Evolutionary conservation across 2,888 invertebrate genomes (phyloP).

Genomic region (Himalopsyche anomala): DNA sequence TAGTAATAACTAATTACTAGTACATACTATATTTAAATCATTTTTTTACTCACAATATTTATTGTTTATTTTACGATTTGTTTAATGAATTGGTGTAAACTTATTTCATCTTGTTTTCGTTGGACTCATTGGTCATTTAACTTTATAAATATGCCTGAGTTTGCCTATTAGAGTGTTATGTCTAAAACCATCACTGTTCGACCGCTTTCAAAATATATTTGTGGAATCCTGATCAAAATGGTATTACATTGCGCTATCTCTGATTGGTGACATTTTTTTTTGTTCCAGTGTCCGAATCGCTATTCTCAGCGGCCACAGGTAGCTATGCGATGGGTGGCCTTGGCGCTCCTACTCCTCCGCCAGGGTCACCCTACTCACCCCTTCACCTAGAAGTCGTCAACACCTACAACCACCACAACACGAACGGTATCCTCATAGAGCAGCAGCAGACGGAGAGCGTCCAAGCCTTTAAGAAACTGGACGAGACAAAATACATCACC

Average conservation of each 20-base stretch:
- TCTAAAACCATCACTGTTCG: too few species aligned
- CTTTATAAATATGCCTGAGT: too few species aligned
- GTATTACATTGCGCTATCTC: constrained; percentile 42
- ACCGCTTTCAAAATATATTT: too few species aligned
- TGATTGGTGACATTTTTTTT: neutral
- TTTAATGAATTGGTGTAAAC: too few species aligned
- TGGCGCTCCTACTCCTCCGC: constrained; percentile 83
- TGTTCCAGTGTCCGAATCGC: constrained; percentile 80
- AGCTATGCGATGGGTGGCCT: constrained; percentile 73
- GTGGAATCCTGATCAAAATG: neutral
- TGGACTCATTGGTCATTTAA: too few species aligned
- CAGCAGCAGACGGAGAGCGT: constrained; percentile 69
- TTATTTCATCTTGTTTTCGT: too few species aligned
- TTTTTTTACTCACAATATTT: too few species aligned
- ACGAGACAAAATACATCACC: constrained; percentile 70
- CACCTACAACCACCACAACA: constrained; percentile 70
- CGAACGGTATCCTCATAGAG: constrained; percentile 63
- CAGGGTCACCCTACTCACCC: constrained; percentile 82
- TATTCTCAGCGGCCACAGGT: constrained; percentile 82
- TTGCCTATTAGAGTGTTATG: too few species aligned
- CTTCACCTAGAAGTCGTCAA: constrained; percentile 81
- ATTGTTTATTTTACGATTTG: too few species aligned
- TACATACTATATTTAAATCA: too few species aligned
- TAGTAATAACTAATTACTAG: too few species aligned
- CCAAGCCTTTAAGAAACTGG: constrained; percentile 66